Evolutionary conservation across 2,888 invertebrate genomes (phyloP).

Genomic region (Leptopterna dolabrata): DNA sequence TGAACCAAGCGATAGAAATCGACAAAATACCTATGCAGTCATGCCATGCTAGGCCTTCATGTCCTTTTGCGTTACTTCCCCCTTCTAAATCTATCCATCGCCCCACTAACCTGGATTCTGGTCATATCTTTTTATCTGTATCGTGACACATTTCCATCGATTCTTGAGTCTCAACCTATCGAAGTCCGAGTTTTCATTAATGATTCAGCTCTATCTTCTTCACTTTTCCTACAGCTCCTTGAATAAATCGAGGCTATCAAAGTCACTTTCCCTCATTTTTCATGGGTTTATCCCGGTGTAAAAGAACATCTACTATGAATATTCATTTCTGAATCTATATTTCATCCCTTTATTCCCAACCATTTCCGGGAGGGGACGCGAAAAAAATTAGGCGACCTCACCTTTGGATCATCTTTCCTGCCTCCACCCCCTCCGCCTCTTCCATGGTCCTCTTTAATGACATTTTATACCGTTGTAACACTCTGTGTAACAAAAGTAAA

Average conservation of each 20-base stretch:
- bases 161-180: neutral
- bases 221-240: neutral
- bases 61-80: no score
- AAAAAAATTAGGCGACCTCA: conserved; percentile 36
- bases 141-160: no score
- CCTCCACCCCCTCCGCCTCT: neutral
- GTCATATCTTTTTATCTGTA: no score
- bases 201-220: neutral
- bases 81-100: no score
- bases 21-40: no score
- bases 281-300: conserved; percentile 27
- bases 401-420: conserved; percentile 38
- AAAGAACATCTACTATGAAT: conserved; percentile 35
- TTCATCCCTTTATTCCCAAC: conserved; percentile 49
- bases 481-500: conserved; percentile 23
- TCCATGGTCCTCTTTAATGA: neutral
- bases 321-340: conserved; percentile 45
- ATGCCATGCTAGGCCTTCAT: no score
- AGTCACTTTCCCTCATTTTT: conserved; percentile 37
- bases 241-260: conserved; percentile 20
- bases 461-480: conserved; percentile 11
- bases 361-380: neutral
- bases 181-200: neutral
- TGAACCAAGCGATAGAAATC: no score
- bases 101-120: no score